Evolutionary conservation across 2,888 invertebrate species (phyloP).

Genomic region (Tuta absoluta): DNA sequence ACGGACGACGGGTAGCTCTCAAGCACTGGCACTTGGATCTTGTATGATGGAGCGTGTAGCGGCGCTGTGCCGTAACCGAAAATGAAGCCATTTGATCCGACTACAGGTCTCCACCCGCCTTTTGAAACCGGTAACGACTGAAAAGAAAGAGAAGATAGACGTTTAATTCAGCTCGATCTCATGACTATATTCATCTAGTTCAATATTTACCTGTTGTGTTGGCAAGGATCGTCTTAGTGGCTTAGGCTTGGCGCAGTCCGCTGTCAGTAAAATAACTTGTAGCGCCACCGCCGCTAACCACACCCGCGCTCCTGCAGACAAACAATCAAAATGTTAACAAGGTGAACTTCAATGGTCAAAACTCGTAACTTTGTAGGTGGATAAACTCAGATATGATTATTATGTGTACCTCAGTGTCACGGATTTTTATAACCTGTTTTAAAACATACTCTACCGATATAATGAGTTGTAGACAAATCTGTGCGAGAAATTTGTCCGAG

Average conservation of each 20-base stretch:
- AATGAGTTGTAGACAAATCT: too few species aligned
- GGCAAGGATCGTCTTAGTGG: constrained; percentile 65
- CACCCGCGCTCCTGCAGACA: constrained; percentile 56
- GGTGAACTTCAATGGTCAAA: too few species aligned
- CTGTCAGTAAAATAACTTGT: constrained; percentile 51
- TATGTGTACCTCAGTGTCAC: too few species aligned
- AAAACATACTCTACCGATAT: too few species aligned
- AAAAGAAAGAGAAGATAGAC: constrained; percentile 40
- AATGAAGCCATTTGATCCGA: constrained; percentile 68
- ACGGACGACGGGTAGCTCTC: constrained; percentile 67
- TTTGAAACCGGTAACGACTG: constrained; percentile 77
- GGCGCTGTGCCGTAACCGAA: constrained; percentile 63
- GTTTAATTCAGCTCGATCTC: not conserved
- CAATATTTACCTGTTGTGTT: constrained; percentile 59
- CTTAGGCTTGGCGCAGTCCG: constrained; percentile 51
- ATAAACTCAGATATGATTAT: too few species aligned
- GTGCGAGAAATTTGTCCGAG: not conserved
- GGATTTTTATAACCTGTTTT: too few species aligned
- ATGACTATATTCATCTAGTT: too few species aligned
- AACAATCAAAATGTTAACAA: not conserved
- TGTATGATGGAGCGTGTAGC: constrained; percentile 65
- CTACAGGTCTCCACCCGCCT: constrained; percentile 83
- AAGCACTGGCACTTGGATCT: constrained; percentile 60
- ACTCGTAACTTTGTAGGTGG: too few species aligned
- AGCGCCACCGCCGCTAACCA: constrained; percentile 58